These are phyloP conservation scores for Cardiocondyla obscurior DNA, from an alignment of 1,140 invertebrate species.

Conservation along the genomic window DNA sequence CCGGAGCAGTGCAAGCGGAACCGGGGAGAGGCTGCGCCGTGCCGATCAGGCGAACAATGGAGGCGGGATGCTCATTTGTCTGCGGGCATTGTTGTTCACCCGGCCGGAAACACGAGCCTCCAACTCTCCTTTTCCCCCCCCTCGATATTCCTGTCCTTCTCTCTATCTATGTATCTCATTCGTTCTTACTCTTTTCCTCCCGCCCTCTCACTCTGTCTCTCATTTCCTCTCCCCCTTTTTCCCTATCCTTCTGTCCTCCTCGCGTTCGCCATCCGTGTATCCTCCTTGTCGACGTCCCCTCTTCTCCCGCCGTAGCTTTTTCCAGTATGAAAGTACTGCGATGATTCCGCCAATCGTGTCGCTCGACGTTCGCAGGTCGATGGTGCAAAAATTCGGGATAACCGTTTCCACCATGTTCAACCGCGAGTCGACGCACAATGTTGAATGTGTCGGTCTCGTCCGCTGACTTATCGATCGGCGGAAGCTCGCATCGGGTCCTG, in stretches of 20 bases:
- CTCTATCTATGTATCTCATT: slow-evolving; percentile 32
- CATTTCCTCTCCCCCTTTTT: neutral
- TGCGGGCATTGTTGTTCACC: slow-evolving; percentile 83
- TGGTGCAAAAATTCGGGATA: slow-evolving; percentile 56
- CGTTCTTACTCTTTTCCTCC: slow-evolving; percentile 39
- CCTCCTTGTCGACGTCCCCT: slow-evolving; percentile 33
- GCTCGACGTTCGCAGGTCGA: slow-evolving; percentile 51
- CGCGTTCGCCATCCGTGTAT: slow-evolving; percentile 33
- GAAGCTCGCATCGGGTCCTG: slow-evolving; percentile 13
- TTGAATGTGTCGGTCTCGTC: slow-evolving; percentile 46
- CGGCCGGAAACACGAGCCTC: slow-evolving; percentile 82
- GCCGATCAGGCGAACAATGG: slow-evolving; percentile 82
- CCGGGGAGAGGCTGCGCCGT: slow-evolving; percentile 72
- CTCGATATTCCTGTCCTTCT: slow-evolving; percentile 49
- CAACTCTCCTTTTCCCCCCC: slow-evolving; percentile 66
- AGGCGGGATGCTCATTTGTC: slow-evolving; percentile 84
- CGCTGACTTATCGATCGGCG: slow-evolving; percentile 50
- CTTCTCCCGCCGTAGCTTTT: slow-evolving; percentile 27
- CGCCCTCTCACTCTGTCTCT: slow-evolving; percentile 33
- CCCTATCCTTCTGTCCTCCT: neutral
- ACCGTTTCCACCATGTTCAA: slow-evolving; percentile 54
- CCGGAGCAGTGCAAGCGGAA: slow-evolving; percentile 61
- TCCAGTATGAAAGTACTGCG: slow-evolving; percentile 52
- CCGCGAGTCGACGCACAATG: slow-evolving; percentile 52
- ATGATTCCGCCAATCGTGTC: slow-evolving; percentile 56